Evolutionary conservation across 2,888 invertebrate genomes (phyloP).

Genomic region (Lycia hirtaria): DNA sequence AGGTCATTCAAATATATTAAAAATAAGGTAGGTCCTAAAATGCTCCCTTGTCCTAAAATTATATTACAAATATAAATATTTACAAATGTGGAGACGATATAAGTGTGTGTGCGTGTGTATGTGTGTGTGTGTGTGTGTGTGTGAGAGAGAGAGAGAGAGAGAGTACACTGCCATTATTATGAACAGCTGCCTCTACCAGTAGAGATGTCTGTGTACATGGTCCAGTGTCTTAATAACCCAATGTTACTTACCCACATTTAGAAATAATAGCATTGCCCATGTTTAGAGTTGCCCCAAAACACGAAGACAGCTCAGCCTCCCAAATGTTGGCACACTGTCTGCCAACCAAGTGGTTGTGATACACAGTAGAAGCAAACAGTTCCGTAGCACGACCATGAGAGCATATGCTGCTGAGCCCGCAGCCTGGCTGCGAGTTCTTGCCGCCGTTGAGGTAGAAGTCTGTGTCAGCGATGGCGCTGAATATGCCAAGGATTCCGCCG

Average conservation of each 20-base stretch:
- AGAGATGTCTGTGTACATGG: too few relatives aligned
- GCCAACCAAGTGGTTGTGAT: slow-evolving; percentile 56
- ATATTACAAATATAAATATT: too few relatives aligned
- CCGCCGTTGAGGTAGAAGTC: slow-evolving; percentile 74
- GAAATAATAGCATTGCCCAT: slow-evolving; percentile 19
- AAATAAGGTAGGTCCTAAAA: too few relatives aligned
- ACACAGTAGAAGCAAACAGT: slow-evolving; percentile 60
- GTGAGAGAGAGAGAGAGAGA: too few relatives aligned
- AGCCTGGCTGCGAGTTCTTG: slow-evolving; percentile 64
- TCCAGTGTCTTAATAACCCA: too few relatives aligned
- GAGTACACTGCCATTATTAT: too few relatives aligned
- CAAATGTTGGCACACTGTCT: slow-evolving; percentile 32
- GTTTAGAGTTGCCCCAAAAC: background rate
- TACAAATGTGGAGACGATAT: too few relatives aligned
- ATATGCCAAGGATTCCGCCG: slow-evolving; percentile 59
- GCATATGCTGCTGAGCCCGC: slow-evolving; percentile 57
- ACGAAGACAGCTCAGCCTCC: slow-evolving; percentile 10
- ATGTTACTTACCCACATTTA: slow-evolving; percentile 19
- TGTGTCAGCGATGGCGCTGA: slow-evolving; percentile 49
- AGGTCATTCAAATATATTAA: too few relatives aligned
- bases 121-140: too few relatives aligned
- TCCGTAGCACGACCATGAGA: slow-evolving; percentile 62
- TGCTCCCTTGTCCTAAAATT: too few relatives aligned
- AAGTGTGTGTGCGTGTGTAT: too few relatives aligned
- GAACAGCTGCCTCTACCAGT: too few relatives aligned